Evolutionary conservation across 2,113 vertebrate species (phyloP).

Genomic region (Sebastes fasciatus): DNA sequence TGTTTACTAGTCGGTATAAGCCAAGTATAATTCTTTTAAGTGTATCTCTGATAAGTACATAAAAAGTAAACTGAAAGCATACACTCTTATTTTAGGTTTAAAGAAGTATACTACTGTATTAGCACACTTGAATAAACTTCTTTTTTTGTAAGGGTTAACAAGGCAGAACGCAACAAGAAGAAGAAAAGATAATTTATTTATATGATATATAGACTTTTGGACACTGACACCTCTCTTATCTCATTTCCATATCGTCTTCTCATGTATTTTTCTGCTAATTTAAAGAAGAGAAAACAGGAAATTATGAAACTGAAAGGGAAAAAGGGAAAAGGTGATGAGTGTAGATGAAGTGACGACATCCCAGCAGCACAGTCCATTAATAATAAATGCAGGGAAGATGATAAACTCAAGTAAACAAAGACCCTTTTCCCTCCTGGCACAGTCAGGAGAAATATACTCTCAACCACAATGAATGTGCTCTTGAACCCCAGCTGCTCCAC

Average conservation of each 20-base stretch:
- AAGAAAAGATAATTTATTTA: neutral
- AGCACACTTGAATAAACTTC: no score
- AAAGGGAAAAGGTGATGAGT: neutral
- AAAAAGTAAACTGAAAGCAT: no score
- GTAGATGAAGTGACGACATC: neutral
- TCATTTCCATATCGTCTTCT: neutral
- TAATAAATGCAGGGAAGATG: constrained; percentile 19
- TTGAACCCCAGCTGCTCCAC: constrained; percentile 1
- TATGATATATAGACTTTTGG: neutral
- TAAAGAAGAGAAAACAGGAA: neutral
- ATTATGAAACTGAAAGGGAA: neutral
- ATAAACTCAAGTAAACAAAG: constrained; percentile 22
- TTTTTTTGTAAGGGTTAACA: neutral
- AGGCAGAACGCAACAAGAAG: neutral
- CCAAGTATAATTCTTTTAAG: no score
- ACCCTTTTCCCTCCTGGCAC: neutral
- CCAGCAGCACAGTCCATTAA: neutral
- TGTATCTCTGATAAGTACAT: no score
- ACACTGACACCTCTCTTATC: neutral
- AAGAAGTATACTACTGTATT: no score
- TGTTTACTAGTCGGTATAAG: no score
- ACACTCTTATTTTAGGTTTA: no score
- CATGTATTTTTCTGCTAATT: neutral
- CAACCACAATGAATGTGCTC: neutral
- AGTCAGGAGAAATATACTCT: neutral